These are phyloP conservation scores for Tupaia tana DNA, from an alignment of 2,113 vertebrate species.

Conservation along the genomic window DNA sequence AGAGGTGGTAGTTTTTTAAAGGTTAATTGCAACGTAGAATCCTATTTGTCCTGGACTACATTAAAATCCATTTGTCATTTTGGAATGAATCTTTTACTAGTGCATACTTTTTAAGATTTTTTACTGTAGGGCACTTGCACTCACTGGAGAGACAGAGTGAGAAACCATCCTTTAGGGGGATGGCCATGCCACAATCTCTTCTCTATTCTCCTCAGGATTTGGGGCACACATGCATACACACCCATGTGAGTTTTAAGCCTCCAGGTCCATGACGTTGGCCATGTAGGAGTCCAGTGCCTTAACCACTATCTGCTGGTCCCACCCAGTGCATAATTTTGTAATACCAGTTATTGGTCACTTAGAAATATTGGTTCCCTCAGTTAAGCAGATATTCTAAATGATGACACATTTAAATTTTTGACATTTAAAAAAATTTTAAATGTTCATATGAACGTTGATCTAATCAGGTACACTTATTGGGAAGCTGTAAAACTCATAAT, in stretches of 20 bases:
- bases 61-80: background rate
- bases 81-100: background rate
- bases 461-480: background rate
- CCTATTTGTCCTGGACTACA: background rate
- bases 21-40: background rate
- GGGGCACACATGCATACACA: no score
- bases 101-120: background rate
- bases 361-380: background rate
- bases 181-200: no score
- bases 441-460: background rate
- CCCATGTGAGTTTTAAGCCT: no score
- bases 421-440: background rate
- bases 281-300: no score
- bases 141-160: no score
- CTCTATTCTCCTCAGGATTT: no score
- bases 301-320: no score
- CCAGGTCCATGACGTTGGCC: no score
- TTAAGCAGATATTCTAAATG: background rate
- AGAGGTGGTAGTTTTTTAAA: constrained; percentile 12
- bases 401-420: background rate
- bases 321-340: background rate
- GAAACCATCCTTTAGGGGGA: no score
- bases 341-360: background rate
- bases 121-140: no score
- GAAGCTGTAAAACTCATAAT: background rate